Base-by-base conservation (phyloP, 2,113 vertebrate species). In the Vulpes lagopus region DNA sequence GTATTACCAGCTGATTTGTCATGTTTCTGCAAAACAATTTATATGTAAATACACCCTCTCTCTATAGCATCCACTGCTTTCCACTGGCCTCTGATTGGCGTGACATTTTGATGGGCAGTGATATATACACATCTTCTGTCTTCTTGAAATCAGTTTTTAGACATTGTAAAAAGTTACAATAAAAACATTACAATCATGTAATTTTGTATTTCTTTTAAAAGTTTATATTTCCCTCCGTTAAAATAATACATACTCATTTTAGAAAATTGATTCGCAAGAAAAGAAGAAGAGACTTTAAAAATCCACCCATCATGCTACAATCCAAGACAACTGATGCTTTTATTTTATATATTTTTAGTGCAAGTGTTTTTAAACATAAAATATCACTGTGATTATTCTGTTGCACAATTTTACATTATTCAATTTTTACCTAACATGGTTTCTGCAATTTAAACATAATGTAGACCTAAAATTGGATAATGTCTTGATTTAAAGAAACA, bases 1-100 rank as follows among this genome's bases (percentile, higher is more conserved):
- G 86, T 83, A 38, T 65, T 62, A 51, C 57, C n/a, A 59, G 25
- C 62, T 89, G 71, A 95, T 91, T 82, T 89, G 84, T 96, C 55
- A 71, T 1, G 0, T 97, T 97, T 95, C 95, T 96, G 96, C 49
- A 86, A 96, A 97, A 98, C 90, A 96, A 96, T 97, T 97, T 98
- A 94, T 97, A 96, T 98, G 96, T 96, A 98, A 98, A 97, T 97
- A 92, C 0, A 0, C 83, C 69, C 27, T 20, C 51, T 94, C 25
- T 74, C 35, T 27, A 2, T 17, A 60, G 84, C 55, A 79, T 78
- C 57, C 30, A 0, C 22, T 15, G 94, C 96, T 81, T 67, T 88
- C 67, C n/a, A 9, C 17, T 59, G 17, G 69, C 59, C 93, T 97
- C 89, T 67, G 93, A 76, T 49, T 89, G 92, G 32, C 38, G 35